phyloP scores from a whole-genome alignment of 2,113 vertebrate genomes.

The Dromaius novaehollandiae region DNA sequence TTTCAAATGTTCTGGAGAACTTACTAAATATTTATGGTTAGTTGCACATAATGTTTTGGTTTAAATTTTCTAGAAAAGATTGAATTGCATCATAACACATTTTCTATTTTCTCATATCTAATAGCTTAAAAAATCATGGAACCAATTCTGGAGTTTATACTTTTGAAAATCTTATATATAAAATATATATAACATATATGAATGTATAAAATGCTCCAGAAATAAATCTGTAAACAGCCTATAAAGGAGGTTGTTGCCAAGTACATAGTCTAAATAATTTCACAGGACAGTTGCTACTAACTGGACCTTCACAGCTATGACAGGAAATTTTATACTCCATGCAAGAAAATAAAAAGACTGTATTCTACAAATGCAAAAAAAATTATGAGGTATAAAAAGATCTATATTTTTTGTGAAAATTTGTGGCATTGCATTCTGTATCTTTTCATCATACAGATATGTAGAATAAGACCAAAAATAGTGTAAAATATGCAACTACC shows the following conservation, averaged over 20 bases:
- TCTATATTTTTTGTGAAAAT: not conserved
- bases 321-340: not conserved
- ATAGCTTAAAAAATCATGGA: not conserved
- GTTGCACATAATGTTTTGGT: not conserved
- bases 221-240: not conserved
- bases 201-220: not conserved
- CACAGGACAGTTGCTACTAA: not conserved
- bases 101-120: not conserved
- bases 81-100: not conserved
- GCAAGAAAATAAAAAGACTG: not conserved
- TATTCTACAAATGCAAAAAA: not conserved
- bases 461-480: not conserved
- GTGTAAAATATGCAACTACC: not conserved
- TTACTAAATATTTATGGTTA: not conserved
- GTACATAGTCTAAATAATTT: not conserved
- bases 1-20: not conserved
- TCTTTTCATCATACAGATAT: not conserved
- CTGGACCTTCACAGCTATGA: not conserved
- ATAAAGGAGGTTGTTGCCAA: not conserved
- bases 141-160: not conserved
- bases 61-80: not conserved
- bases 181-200: not conserved
- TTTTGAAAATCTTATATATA: not conserved
- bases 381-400: not conserved
- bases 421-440: not conserved